Base-by-base conservation (phyloP, 2,113 vertebrate genomes). In the Stigmatopora nigra region DNA sequence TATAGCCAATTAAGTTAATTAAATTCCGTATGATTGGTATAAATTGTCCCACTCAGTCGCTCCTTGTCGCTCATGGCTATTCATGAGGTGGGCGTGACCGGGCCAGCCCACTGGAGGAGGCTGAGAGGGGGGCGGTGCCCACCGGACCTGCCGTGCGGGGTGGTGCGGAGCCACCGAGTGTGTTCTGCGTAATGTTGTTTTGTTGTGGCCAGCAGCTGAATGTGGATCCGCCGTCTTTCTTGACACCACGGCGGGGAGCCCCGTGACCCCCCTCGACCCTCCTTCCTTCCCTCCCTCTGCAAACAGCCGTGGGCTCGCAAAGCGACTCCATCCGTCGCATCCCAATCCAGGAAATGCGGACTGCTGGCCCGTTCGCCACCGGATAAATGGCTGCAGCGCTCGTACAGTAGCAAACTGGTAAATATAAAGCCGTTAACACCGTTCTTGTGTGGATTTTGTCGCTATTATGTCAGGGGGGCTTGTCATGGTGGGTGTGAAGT, bases 161-260 rank as follows among this genome's bases (percentile, higher is more conserved):
- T 73, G 87, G 88, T 84, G 87, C 81, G 82, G 76, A 75, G 83
- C 80, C 59, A 71, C 78, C 60, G 80, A 82, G 83, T 67, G 82
- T 73, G 75, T 71, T 62, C 75, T 64, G 80, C 83, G 81, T 78
- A 80, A 87, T 87, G 85, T 83, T 86, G 88, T 89, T 85, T 87
- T 88, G 87, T 86, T 87, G 86, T 83, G 84, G 76, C 73, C 82
- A 80, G 86, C 87, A 88, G 87, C 88, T 89, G 89, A 86, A 90
- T 69, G 87, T 86, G 88, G 84, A 84, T 79, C 78, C 80, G 84
- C 86, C 59, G 86, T 87, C 86, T 74, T 79, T 82, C 82, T 80
- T 84, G 88, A 89, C 86, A 78, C 82, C 71, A 55, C 76, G 74
- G 76, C 70, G 84, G 88, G 85, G 84, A 86, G 83, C 77, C 63